Evolutionary conservation across 1,140 invertebrate species (phyloP), one percentile per base, ranked within the genome.

Genomic region (Druon quercuslanigerum): DNA sequence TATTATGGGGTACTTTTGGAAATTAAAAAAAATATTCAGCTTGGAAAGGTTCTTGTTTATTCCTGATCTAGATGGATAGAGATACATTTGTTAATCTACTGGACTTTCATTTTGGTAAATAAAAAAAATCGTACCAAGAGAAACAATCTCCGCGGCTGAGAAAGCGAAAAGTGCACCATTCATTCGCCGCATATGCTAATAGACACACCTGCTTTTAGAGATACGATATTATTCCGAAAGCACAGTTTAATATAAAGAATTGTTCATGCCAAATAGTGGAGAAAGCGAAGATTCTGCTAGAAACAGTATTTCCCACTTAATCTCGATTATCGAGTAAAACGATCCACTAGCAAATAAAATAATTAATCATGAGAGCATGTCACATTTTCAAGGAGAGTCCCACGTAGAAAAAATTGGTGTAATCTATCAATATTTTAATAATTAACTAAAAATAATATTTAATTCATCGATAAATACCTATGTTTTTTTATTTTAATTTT

Each of bases 201-300:
- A 66, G 60, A 40, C 60, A 66, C 33, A 66, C 60, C 60, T 66
- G 60, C 40, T 66, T 66, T 3, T 66, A 66, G 16, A 66, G 60
- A 33, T 66, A 66, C 33, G 60, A 66, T 66, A 66, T 66, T 66
- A 66, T 66, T 66, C n/a, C 13, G 60, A 66, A 66, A 66, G 60
- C 60, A 66, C 25, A n/a, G 33, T 3, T 40, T 0, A 66, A 40
- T 2, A 66, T 66, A 40, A 40, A 66, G 14, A 33, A 66, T 46
- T 13, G 12, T 60, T 40, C 9, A 60, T 46, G 20, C 60, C 60
- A 66, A 60, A 66, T 66, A n/a, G 60, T 40, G 40, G n/a, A 33
- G 13, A 66, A 66, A 66, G 60, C 40, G 60, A 40, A n/a, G 60
- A 8, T 46, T 66, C 40, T 66, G n/a, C 12, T 0, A 25, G 25